Percentiles rank a stretch among this genome's conserved stretches.
phyloP scores from a whole-genome alignment of 2,888 invertebrate species.

The Cantharis nigra region DNA sequence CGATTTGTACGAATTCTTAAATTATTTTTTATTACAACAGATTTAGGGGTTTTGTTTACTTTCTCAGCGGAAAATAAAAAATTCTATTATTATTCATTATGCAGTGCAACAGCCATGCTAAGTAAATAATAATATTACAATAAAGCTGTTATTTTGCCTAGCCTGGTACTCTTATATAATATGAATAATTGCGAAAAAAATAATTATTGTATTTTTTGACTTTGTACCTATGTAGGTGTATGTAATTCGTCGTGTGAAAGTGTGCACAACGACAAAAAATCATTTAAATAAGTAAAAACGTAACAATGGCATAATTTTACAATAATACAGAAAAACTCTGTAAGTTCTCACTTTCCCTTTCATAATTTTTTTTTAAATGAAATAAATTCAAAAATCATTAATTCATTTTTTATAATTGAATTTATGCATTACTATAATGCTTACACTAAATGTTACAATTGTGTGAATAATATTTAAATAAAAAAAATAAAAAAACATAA shows the following conservation, averaged over 20 bases:
- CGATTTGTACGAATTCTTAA: too few species aligned
- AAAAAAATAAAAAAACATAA: too few species aligned
- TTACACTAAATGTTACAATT: not conserved
- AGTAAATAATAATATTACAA: too few species aligned
- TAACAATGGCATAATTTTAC: not conserved
- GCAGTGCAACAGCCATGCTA: too few species aligned
- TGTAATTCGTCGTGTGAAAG: not conserved
- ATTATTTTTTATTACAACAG: too few species aligned
- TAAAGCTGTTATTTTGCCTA: too few species aligned
- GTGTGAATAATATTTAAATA: not conserved
- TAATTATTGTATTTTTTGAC: not conserved
- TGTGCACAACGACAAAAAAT: not conserved
- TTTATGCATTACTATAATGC: not conserved
- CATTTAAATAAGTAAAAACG: not conserved
- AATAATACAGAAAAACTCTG: not conserved
- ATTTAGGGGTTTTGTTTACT: too few species aligned
- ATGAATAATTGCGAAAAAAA: not conserved
- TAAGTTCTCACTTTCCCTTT: not conserved
- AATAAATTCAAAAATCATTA: not conserved
- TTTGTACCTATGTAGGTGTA: not conserved
- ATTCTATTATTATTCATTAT: too few species aligned
- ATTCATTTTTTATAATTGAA: not conserved
- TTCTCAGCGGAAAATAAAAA: too few species aligned
- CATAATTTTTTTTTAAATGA: not conserved
- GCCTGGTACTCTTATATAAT: too few species aligned